Conservation (phyloP, 2,113 vertebrate species). For the Larimichthys polyactis region DNA sequence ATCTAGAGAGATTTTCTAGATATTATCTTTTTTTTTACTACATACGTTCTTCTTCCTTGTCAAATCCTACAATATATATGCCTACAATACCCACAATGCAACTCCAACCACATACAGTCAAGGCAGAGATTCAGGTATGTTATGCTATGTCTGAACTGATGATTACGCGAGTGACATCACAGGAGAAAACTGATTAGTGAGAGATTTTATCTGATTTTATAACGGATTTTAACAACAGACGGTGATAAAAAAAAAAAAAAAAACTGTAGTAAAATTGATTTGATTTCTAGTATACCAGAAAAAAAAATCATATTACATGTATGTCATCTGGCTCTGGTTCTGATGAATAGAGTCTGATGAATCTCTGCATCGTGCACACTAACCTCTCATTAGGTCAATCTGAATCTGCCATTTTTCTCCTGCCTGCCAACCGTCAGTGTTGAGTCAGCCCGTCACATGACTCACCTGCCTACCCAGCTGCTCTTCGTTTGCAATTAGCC, state of each 20-base stretch:
- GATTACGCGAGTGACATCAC: background rate
- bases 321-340: background rate
- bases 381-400: constrained; percentile 10
- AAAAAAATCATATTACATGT: background rate
- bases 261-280: no score
- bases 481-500: constrained; percentile 10
- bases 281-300: background rate
- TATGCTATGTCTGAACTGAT: background rate
- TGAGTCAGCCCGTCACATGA: constrained; percentile 16
- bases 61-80: background rate
- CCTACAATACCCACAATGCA: background rate
- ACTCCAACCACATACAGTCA: background rate
- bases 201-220: background rate
- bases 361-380: background rate
- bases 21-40: background rate
- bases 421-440: background rate
- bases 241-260: background rate
- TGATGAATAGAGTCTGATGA: background rate
- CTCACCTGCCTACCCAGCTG: constrained; percentile 6
- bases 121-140: background rate
- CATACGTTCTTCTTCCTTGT: background rate
- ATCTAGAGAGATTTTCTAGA: background rate
- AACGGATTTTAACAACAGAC: background rate
- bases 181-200: background rate
- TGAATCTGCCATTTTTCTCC: background rate